A percentile compares a stretch with the other conserved stretches of the same genome.
phyloP scores from a whole-genome alignment of 2,888 invertebrate species.

The Andrena praecox region DNA sequence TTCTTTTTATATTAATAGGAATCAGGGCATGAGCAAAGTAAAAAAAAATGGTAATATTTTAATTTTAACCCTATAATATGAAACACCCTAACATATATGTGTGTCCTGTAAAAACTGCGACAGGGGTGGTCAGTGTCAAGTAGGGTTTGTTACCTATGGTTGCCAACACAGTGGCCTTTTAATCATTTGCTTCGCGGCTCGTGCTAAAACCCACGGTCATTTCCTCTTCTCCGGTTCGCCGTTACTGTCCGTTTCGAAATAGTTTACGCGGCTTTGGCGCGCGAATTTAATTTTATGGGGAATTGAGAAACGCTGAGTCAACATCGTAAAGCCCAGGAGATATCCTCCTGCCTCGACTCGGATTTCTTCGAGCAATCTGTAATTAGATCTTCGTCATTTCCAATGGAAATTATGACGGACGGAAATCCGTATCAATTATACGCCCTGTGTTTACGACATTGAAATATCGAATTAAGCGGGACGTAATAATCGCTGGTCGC shows the following conservation, averaged over 20 bases:
- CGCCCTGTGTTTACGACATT: conserved; percentile 26
- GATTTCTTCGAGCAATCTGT: conserved; percentile 51
- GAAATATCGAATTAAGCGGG: conserved; percentile 36
- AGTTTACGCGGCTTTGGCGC: conserved; percentile 4
- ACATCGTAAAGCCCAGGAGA: conserved; percentile 31
- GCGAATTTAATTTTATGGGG: conserved; percentile 47
- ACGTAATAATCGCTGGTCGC: neutral
- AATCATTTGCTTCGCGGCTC: conserved; percentile 31
- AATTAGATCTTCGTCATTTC: conserved; percentile 57
- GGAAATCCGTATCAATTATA: conserved; percentile 36
- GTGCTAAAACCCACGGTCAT: neutral
- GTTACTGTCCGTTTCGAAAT: neutral
- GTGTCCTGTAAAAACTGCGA: conserved; percentile 3
- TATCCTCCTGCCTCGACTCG: conserved; percentile 5
- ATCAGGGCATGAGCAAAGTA: too few relatives aligned
- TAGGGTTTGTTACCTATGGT: conserved; percentile 9
- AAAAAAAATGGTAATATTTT: too few relatives aligned
- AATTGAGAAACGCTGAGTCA: conserved; percentile 46
- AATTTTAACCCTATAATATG: too few relatives aligned
- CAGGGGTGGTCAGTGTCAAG: neutral
- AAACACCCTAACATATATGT: too few relatives aligned
- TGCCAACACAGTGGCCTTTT: neutral
- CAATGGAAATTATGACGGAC: conserved; percentile 44
- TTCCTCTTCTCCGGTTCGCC: neutral
- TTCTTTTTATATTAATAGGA: too few relatives aligned